A percentile compares a stretch with the other conserved stretches of the same genome.
phyloP scores from a whole-genome alignment of 2,113 vertebrate genomes.

The Gymnocephalus cernua region DNA sequence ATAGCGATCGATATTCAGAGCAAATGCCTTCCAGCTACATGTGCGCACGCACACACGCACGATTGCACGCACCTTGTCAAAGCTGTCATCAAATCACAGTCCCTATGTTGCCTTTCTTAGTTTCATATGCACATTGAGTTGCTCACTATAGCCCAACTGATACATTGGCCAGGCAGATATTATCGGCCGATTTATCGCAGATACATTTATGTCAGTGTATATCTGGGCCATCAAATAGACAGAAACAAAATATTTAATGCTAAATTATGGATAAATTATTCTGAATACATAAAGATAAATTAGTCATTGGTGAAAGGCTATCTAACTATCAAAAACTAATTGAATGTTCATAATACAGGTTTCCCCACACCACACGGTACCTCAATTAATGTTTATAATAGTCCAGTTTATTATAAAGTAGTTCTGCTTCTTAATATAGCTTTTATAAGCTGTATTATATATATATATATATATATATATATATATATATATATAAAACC shows the following conservation, averaged over 20 bases:
- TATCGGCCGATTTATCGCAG: constrained; percentile 1
- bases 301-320: background rate
- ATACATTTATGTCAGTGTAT: background rate
- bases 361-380: background rate
- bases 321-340: background rate
- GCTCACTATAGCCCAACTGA: constrained; percentile 2
- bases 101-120: constrained; percentile 17
- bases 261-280: background rate
- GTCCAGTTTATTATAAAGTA: background rate
- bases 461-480: too few species aligned
- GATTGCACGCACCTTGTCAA: constrained; percentile 17
- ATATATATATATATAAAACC: too few species aligned
- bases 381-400: background rate
- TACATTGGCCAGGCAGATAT: background rate
- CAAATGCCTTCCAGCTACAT: constrained; percentile 30
- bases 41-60: constrained; percentile 1
- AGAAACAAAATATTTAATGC: background rate
- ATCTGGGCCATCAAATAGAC: background rate
- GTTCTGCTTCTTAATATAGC: background rate
- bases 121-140: constrained; percentile 37
- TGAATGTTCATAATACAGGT: background rate
- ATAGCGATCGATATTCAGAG: constrained; percentile 63
- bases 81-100: constrained; percentile 47
- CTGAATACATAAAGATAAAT: background rate
- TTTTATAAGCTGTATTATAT: background rate